Evolutionary conservation across 1,140 invertebrate species (phyloP).

Genomic region (Adoxophyes honmai): DNA sequence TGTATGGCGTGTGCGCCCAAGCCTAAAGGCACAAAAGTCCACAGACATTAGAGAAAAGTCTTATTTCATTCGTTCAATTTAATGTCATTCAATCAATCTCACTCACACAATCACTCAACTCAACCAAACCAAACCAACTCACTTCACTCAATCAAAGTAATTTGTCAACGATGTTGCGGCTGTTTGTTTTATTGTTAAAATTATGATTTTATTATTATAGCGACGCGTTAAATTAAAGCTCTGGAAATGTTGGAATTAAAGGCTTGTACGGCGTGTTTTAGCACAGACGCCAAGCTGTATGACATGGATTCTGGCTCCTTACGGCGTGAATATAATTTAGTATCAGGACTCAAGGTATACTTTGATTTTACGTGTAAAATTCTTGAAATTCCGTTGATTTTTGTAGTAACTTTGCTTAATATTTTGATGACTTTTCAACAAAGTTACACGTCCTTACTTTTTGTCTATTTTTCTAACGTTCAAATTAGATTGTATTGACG

Average conservation of each 20-base stretch:
- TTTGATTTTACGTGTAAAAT: conserved; percentile 5
- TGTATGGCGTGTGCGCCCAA: too few species aligned
- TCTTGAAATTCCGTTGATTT: conserved; percentile 14
- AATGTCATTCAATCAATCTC: background rate
- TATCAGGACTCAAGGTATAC: conserved; percentile 57
- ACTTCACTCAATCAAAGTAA: background rate
- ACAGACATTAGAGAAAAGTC: too few species aligned
- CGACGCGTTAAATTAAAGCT: background rate
- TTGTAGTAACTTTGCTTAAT: conserved; percentile 13
- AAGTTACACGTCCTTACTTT: too few species aligned
- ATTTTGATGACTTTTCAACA: background rate
- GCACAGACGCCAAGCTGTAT: conserved; percentile 43
- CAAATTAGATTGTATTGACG: conserved; percentile 12
- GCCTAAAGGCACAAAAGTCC: too few species aligned
- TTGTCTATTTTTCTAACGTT: too few species aligned
- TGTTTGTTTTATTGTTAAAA: conserved; percentile 13
- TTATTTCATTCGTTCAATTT: background rate
- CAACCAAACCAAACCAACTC: background rate
- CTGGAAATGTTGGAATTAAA: conserved; percentile 49
- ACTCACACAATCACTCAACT: background rate
- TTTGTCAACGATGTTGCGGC: background rate
- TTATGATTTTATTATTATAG: background rate
- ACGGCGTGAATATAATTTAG: conserved; percentile 45
- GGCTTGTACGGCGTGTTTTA: conserved; percentile 57
- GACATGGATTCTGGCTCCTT: conserved; percentile 44